A percentile compares a stretch with the other conserved stretches of the same genome.
These are phyloP conservation scores for Thamnophis elegans DNA, from an alignment of 2,797 vertebrate species.

Conservation along the genomic window DNA sequence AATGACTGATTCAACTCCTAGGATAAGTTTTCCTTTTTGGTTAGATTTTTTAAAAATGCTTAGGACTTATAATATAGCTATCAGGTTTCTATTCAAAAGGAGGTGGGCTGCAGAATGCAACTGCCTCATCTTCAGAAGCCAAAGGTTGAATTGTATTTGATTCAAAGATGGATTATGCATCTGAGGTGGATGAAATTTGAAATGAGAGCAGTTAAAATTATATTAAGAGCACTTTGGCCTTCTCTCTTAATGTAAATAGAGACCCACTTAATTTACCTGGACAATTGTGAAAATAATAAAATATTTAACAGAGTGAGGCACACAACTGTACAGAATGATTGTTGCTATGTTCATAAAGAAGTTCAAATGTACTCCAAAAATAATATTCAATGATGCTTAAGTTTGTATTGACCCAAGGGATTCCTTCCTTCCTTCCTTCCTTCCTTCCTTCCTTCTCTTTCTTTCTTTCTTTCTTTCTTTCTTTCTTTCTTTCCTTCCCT, in stretches of 20 bases:
- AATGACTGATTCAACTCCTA: slow-evolving; percentile 11
- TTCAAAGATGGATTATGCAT: neutral
- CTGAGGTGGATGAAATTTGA: neutral
- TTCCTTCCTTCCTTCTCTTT: neutral
- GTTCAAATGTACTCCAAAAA: neutral
- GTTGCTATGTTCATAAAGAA: neutral
- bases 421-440: neutral
- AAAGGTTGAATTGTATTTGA: neutral
- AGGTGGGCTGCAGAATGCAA: neutral
- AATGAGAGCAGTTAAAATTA: neutral
- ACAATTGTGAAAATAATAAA: neutral
- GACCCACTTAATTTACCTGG: neutral
- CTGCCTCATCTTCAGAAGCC: neutral
- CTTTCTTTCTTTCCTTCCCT: neutral
- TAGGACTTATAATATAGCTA: neutral
- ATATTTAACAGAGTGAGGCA: neutral
- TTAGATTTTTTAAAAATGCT: slow-evolving; percentile 33
- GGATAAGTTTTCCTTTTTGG: slow-evolving; percentile 39
- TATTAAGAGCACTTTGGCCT: neutral
- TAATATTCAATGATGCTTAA: neutral
- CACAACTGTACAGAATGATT: neutral
- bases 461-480: neutral
- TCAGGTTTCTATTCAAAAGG: neutral
- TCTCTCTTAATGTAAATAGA: neutral
- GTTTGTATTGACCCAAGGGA: neutral